These are phyloP conservation scores for Nesidiocoris tenuis DNA, from an alignment of 2,888 invertebrate genomes.

Conservation along the genomic window DNA sequence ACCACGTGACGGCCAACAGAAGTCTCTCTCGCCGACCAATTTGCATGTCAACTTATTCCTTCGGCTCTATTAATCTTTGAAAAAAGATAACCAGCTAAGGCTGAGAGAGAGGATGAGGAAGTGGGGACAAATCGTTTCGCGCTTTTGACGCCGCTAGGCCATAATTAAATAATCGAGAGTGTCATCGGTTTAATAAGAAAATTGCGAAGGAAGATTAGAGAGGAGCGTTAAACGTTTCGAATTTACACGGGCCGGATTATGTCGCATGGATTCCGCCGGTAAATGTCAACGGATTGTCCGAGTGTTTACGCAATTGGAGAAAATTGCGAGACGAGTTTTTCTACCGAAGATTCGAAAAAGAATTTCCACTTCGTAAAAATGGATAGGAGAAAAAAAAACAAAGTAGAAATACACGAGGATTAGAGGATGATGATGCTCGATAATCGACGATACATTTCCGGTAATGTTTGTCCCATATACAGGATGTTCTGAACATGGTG, in stretches of 20 bases:
- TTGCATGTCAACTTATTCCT: slow-evolving; percentile 35
- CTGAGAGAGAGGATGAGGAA: too few species aligned
- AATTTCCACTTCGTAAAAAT: too few species aligned
- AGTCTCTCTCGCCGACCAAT: slow-evolving; percentile 13
- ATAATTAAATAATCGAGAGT: slow-evolving; percentile 20
- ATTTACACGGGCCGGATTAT: background rate
- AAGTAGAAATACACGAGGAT: too few species aligned
- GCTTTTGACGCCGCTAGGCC: background rate
- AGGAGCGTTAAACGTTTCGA: background rate
- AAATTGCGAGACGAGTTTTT: too few species aligned
- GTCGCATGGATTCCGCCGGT: background rate
- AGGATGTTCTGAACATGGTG: too few species aligned
- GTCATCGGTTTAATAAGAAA: slow-evolving; percentile 28
- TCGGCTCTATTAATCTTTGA: slow-evolving; percentile 35
- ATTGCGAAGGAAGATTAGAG: slow-evolving; percentile 10
- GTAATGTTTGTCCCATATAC: too few species aligned
- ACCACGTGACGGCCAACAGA: background rate
- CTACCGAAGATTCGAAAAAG: too few species aligned
- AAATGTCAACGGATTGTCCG: background rate
- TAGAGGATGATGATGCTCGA: too few species aligned
- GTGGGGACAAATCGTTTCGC: slow-evolving; percentile 28
- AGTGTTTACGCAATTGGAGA: background rate
- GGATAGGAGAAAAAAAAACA: too few species aligned
- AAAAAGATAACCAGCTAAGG: slow-evolving; percentile 3
- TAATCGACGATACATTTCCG: too few species aligned